Conservation (phyloP, 2,113 vertebrate species). For the Larimichthys polyactis region DNA sequence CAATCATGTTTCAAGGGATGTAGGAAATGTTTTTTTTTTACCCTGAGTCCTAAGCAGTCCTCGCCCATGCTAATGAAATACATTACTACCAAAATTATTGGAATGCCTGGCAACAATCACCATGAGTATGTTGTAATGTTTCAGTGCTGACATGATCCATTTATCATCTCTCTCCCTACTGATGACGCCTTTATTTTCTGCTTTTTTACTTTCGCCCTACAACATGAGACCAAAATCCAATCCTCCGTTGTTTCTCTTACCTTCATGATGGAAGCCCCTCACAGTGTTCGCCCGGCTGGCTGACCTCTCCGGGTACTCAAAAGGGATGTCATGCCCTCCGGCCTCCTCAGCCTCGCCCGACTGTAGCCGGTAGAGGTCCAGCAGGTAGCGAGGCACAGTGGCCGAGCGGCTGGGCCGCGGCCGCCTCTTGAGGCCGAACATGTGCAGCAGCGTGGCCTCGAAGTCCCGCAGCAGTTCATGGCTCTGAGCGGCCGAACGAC, state of each 20-base stretch:
- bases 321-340: conserved; percentile 83
- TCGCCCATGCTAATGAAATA: conserved; percentile 57
- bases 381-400: conserved; percentile 94
- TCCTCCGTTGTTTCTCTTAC: conserved; percentile 72
- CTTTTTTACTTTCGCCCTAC: not conserved
- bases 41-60: conserved; percentile 43
- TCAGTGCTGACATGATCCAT: conserved; percentile 26
- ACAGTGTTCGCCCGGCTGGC: conserved; percentile 98
- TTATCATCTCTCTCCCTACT: conserved; percentile 14
- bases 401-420: conserved; percentile 92
- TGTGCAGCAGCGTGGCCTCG: conserved; percentile 97
- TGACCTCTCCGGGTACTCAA: conserved; percentile 95
- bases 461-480: conserved; percentile 99
- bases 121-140: conserved; percentile 17
- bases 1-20: conserved; percentile 67
- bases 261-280: conserved; percentile 99
- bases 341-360: conserved; percentile 94
- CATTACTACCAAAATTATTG: conserved; percentile 36
- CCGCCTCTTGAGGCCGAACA: conserved; percentile 97
- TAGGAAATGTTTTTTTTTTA: conserved; percentile 61
- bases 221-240: not conserved
- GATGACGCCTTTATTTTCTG: not conserved
- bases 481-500: conserved; percentile 91
- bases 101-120: conserved; percentile 31
- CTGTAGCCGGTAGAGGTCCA: conserved; percentile 98